phyloP scores from a whole-genome alignment of 2,888 invertebrate genomes.

The Pachycephus smyrnensis region DNA sequence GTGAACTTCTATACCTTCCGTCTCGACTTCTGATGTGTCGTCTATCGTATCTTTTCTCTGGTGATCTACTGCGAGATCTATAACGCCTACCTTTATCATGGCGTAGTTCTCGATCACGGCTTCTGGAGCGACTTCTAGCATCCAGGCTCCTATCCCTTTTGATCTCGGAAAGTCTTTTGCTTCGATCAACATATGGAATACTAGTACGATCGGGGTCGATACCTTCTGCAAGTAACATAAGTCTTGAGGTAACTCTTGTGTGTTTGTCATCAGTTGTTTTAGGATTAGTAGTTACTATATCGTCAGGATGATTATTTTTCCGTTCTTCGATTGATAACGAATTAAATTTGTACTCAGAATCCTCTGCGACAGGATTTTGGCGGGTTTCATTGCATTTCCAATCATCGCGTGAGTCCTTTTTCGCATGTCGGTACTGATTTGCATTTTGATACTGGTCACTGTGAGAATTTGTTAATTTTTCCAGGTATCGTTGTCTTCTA shows the following conservation, averaged over 20 bases:
- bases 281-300: not conserved
- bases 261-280: slow-evolving; percentile 8
- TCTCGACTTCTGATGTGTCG: not conserved
- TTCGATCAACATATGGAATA: not conserved
- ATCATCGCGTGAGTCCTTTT: not conserved
- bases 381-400: not conserved
- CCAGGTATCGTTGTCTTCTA: not conserved
- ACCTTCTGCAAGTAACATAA: slow-evolving; percentile 16
- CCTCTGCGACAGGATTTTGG: not conserved
- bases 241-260: slow-evolving; percentile 16
- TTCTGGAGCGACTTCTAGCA: slow-evolving; percentile 16
- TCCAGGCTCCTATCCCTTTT: slow-evolving; percentile 4
- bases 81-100: slow-evolving; percentile 15
- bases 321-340: not conserved
- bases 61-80: slow-evolving; percentile 22
- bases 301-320: not conserved
- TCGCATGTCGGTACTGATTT: not conserved
- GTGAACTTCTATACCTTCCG: slow-evolving; percentile 6
- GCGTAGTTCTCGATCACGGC: slow-evolving; percentile 8
- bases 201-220: slow-evolving; percentile 17
- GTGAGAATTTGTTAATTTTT: not conserved
- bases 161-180: not conserved
- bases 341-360: not conserved
- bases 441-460: not conserved
- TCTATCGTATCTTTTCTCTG: slow-evolving; percentile 18